phyloP scores from a whole-genome alignment of 2,113 vertebrate genomes.

The Lota lota region DNA sequence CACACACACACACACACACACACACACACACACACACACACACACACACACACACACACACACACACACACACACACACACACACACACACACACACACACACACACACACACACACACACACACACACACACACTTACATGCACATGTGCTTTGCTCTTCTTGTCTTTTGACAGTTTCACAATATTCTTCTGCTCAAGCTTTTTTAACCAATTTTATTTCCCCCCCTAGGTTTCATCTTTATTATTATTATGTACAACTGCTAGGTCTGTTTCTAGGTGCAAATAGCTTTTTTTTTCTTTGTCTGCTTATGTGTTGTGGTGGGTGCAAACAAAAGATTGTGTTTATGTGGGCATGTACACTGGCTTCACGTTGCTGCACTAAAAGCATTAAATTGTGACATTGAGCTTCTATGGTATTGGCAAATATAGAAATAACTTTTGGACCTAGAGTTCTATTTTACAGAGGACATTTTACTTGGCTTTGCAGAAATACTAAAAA shows the following conservation, averaged over 20 bases:
- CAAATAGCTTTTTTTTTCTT: background rate
- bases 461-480: too few species aligned
- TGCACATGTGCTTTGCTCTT: background rate
- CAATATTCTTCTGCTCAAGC: constrained; percentile 9
- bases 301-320: background rate
- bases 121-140: background rate
- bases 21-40: too few species aligned
- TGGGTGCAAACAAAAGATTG: background rate
- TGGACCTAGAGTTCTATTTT: background rate
- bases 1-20: background rate
- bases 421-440: background rate
- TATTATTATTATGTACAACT: too few species aligned
- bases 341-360: background rate
- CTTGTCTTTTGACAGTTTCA: constrained; percentile 8
- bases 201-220: background rate
- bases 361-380: background rate
- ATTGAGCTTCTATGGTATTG: too few species aligned
- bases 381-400: too few species aligned
- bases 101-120: constrained; percentile 20
- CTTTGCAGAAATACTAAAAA: too few species aligned
- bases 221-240: too few species aligned
- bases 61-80: background rate
- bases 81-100: background rate
- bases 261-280: background rate
- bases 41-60: background rate